Conservation (phyloP, 2,888 invertebrate species). For the Hemistola chrysoprasaria region DNA sequence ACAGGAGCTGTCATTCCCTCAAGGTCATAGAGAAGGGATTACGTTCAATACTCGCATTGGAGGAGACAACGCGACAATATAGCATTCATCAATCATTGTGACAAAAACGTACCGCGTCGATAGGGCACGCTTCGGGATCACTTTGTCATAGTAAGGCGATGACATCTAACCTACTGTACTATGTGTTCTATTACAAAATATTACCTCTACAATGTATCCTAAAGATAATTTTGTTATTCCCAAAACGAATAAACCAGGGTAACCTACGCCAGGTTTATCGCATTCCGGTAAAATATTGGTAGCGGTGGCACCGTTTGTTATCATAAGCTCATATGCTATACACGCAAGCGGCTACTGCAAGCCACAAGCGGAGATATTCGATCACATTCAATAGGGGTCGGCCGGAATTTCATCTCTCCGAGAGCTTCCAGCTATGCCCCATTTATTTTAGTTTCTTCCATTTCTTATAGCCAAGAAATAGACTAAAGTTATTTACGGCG, state of each 20-base stretch:
- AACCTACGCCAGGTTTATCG: neutral
- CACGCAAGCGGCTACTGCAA: slow-evolving; percentile 9
- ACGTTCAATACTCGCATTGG: slow-evolving; percentile 29
- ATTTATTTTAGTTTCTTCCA: slow-evolving; percentile 72
- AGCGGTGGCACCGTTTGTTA: slow-evolving; percentile 21
- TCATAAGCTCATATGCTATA: slow-evolving; percentile 21
- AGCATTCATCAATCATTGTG: slow-evolving; percentile 64
- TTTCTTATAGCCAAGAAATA: slow-evolving; percentile 60
- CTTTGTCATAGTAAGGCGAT: slow-evolving; percentile 47
- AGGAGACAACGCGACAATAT: slow-evolving; percentile 15
- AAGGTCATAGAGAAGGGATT: slow-evolving; percentile 17
- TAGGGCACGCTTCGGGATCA: slow-evolving; percentile 55
- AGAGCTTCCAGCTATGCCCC: slow-evolving; percentile 67
- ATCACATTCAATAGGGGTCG: slow-evolving; percentile 54
- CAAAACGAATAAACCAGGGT: slow-evolving; percentile 1
- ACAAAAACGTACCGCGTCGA: slow-evolving; percentile 65
- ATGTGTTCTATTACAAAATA: neutral
- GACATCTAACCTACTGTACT: slow-evolving; percentile 28
- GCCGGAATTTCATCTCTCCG: slow-evolving; percentile 68
- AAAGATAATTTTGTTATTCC: slow-evolving; percentile 5
- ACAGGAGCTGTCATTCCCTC: slow-evolving; percentile 1
- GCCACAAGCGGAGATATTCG: slow-evolving; percentile 46
- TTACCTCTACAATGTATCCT: too few relatives aligned
- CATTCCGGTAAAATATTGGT: neutral
- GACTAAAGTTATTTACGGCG: slow-evolving; percentile 49